Evolutionary conservation across 2,113 vertebrate species (phyloP), one percentile per base, ranked within the genome.

Genomic region (Columba livia): DNA sequence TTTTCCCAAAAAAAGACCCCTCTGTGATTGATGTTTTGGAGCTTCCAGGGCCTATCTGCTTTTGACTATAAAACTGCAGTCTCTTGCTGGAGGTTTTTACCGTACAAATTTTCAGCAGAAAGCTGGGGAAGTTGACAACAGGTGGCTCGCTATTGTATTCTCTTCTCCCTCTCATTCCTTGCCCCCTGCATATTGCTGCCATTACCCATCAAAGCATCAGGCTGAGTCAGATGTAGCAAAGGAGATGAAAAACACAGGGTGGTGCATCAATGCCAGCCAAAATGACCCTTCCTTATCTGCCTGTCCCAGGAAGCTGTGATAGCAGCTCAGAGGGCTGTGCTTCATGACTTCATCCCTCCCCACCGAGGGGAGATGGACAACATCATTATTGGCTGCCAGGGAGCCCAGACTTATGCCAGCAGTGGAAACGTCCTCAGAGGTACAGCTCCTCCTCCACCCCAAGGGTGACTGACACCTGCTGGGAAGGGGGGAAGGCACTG

Each of bases 141-240:
- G 58, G 73, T 65, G 75, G 29, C 62, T 72, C 19, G 66, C 69
- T 61, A 57, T 67, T 79, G n/a, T 72, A 21, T 67, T 78, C 65
- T 70, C 12, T 2, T 50, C 32, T 80, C 25, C 34, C 11, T 80
- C 42, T 79, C 47, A 5, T 85, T 70, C 90, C 53, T 42, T 88
- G 48, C 40, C 62, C 73, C 85, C 90, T 80, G 79, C 17, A 2
- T 88, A 10, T 83, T 48, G 69, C 86, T 94, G 78, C 79, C 51
- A 11, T 93, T 91, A 74, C 72, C 75, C 90, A 72, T 92, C 81
- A 96, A 93, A 94, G 88, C 73, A 17, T 67, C 53, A 4, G 77
- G 38, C 51, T 93, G 84, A 95, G 57, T 94, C 93, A 92, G 88
- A 88, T 10, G 50, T 40, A 51, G 79, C 67, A 84, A 95, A 75